Conservation (phyloP, 2,888 invertebrate genomes). For the Synergus umbraculus region DNA sequence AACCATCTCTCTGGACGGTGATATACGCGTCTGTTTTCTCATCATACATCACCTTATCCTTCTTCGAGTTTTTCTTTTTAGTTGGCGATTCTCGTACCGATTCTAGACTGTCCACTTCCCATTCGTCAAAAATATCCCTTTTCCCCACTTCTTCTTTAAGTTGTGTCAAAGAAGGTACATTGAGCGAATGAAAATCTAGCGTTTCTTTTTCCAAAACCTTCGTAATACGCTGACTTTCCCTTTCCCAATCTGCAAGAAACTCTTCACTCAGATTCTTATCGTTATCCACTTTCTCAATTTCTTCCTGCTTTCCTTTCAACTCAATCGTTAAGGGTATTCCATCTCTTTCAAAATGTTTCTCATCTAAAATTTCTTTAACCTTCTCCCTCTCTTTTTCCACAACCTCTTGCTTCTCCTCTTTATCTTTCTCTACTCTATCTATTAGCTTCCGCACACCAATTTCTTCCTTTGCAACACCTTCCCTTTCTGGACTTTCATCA, state of each 20-base stretch:
- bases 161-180: slow-evolving; percentile 71
- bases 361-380: slow-evolving; percentile 20
- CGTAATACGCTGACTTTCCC: slow-evolving; percentile 54
- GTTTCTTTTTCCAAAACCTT: slow-evolving; percentile 46
- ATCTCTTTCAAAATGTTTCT: neutral
- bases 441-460: neutral
- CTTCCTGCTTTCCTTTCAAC: slow-evolving; percentile 31
- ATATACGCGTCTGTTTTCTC: slow-evolving; percentile 73
- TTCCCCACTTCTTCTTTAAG: slow-evolving; percentile 66
- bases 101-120: slow-evolving; percentile 75
- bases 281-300: slow-evolving; percentile 52
- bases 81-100: slow-evolving; percentile 59
- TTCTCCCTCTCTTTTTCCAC: slow-evolving; percentile 16
- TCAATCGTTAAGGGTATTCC: slow-evolving; percentile 1
- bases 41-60: slow-evolving; percentile 71
- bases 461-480: neutral
- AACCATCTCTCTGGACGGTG: slow-evolving; percentile 64
- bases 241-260: slow-evolving; percentile 65
- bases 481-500: neutral
- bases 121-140: slow-evolving; percentile 68
- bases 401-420: neutral
- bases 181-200: slow-evolving; percentile 70
- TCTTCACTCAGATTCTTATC: slow-evolving; percentile 50
- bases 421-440: slow-evolving; percentile 16
- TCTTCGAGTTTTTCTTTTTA: slow-evolving; percentile 54